Evolutionary conservation across 2,113 vertebrate species (phyloP).

Genomic region (Rhabdornis inornatus): DNA sequence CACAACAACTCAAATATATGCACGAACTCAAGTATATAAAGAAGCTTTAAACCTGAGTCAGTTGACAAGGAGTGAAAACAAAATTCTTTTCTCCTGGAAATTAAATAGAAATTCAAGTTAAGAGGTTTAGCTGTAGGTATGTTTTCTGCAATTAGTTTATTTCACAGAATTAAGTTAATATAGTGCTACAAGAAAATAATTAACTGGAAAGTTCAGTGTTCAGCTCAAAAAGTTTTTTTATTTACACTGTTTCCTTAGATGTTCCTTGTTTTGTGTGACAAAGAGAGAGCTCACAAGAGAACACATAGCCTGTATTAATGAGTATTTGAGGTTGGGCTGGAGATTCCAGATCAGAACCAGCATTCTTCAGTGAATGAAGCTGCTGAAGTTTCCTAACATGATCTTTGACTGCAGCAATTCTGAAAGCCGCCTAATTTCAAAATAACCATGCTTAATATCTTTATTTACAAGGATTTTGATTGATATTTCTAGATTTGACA

Average conservation of each 20-base stretch:
- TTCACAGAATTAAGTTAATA: neutral
- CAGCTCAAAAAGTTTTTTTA: neutral
- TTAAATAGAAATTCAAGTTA: neutral
- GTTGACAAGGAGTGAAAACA: neutral
- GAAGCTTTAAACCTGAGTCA: neutral
- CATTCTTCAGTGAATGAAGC: neutral
- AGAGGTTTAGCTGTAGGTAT: neutral
- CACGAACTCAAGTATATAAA: neutral
- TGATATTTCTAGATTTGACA: neutral
- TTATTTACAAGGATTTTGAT: neutral
- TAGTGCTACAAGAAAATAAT: neutral
- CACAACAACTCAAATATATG: neutral
- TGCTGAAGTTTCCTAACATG: neutral
- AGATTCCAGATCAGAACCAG: neutral
- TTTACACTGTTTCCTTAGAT: neutral
- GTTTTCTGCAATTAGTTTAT: neutral
- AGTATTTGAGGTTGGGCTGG: neutral
- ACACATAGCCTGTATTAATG: neutral
- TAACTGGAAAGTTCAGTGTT: neutral
- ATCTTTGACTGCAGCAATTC: neutral
- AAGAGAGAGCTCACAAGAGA: neutral
- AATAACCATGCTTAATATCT: neutral
- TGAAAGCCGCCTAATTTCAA: neutral
- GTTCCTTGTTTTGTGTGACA: neutral
- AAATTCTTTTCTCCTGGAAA: neutral